Base-by-base conservation (phyloP, 92 coral and sea anemone species). In the Paragorgia papillata region DNA sequence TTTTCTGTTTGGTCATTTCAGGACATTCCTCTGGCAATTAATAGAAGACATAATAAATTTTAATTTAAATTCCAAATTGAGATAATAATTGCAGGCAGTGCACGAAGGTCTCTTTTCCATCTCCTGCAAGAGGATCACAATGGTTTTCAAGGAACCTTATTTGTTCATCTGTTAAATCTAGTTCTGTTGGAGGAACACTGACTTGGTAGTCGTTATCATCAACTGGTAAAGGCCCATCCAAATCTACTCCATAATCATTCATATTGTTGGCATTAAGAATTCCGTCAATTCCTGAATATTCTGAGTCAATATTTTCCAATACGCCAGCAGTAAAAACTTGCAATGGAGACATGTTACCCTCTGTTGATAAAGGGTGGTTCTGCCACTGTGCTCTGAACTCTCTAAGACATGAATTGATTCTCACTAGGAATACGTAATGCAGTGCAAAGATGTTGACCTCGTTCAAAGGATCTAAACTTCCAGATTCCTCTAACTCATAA, bases 221-320 rank as follows among this genome's bases (percentile, higher is more conserved):
- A 37, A 37, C 12, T 4, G 43, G 43, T n/a, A n/a, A n/a, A n/a
- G n/a, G n/a, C n/a, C 43, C 43, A 37, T 37, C 43, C 43, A 37
- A 37, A 37, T 37, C 12, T 4, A 37, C 43, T 37, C 43, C 43
- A 37, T 37, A 37, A 37, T 37, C 12, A 37, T 37, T 37, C 12
- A 37, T 37, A 12, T 37, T 12, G 12, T 12, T 12, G 43, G 43
- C 12, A 37, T 37, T 37, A 37, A 85, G 24, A 48, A 73, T 22
- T 53, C 85, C 62, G 8, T 86, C 76, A 37, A 86, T 74, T 31
- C 75, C 86, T 49, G 83, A 68, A 32, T 86, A 73, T 14, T 80
- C 86, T 28, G 86, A 69, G 27, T 86, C 44, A 13, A 69, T 26
- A 69, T 86, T 76, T 37, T 62, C 64, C 58, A 87, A 50, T 73